Percentiles rank a stretch among this genome's conserved stretches.
Conservation (phyloP, 1,140 invertebrate species). For the Macrobrachium nipponense region DNA sequence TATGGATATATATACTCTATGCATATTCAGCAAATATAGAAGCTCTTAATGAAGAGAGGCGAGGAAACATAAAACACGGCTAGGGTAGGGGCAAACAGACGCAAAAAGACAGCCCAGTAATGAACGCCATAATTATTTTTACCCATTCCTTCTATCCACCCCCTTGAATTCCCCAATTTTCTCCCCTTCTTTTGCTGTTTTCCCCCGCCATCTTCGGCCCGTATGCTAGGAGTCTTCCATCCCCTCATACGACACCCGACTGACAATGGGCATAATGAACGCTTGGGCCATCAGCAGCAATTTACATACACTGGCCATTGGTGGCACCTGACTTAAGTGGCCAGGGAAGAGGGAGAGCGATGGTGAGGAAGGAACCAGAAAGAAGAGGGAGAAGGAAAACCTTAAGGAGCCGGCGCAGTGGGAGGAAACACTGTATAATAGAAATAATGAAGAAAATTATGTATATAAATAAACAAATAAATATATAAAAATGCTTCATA, state of each 20-base stretch:
- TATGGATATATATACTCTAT: too few relatives aligned
- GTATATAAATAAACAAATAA: too few relatives aligned
- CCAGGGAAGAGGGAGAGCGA: background rate
- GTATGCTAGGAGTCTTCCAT: slow-evolving; percentile 25
- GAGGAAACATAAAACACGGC: too few relatives aligned
- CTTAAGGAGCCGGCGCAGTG: too few relatives aligned
- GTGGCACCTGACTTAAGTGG: slow-evolving; percentile 60
- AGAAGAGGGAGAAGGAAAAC: background rate
- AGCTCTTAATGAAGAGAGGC: too few relatives aligned
- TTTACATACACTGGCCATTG: slow-evolving; percentile 60
- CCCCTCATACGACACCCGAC: slow-evolving; percentile 56
- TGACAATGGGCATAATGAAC: slow-evolving; percentile 62
- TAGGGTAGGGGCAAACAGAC: too few relatives aligned
- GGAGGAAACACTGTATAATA: background rate
- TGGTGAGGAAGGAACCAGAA: background rate
- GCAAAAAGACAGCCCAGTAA: too few relatives aligned
- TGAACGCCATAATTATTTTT: background rate
- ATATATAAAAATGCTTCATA: too few relatives aligned
- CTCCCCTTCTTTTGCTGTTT: background rate
- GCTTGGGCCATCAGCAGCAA: slow-evolving; percentile 54
- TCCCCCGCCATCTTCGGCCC: slow-evolving; percentile 3
- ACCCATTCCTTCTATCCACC: background rate
- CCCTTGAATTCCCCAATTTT: background rate
- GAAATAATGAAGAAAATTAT: too few relatives aligned
- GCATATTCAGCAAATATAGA: too few relatives aligned